phyloP scores from a whole-genome alignment of 1,140 invertebrate genomes.

The Xylocopa sonorina region DNA sequence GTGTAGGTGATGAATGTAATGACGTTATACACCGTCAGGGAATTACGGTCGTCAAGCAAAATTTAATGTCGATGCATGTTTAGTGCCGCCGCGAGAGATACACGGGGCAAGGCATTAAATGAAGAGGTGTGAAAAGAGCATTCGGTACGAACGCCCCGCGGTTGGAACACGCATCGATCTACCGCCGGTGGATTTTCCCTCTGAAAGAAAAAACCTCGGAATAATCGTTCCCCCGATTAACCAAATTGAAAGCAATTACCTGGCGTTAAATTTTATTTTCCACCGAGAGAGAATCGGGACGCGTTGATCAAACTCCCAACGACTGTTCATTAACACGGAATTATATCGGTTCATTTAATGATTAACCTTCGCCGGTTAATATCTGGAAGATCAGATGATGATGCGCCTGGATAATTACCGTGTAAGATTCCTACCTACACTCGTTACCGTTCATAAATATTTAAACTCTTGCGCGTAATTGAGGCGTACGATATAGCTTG shows the following conservation, averaged over 20 bases:
- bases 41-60: slow-evolving; percentile 49
- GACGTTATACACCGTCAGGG: slow-evolving; percentile 46
- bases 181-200: not conserved
- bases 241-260: slow-evolving; percentile 13
- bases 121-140: slow-evolving; percentile 11
- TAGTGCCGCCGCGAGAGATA: slow-evolving; percentile 36
- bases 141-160: slow-evolving; percentile 9
- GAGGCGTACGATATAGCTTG: too few relatives aligned
- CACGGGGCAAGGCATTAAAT: slow-evolving; percentile 29
- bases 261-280: not conserved
- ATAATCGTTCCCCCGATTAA: not conserved
- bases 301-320: not conserved
- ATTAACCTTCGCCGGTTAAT: too few relatives aligned
- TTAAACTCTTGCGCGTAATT: too few relatives aligned
- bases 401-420: too few relatives aligned
- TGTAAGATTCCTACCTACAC: too few relatives aligned
- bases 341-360: not conserved
- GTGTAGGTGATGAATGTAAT: slow-evolving; percentile 50
- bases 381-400: too few relatives aligned
- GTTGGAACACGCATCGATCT: slow-evolving; percentile 16
- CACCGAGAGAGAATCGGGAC: not conserved
- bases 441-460: too few relatives aligned
- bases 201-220: not conserved
- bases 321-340: not conserved
- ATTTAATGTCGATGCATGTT: slow-evolving; percentile 53